Conservation (phyloP, 2,113 vertebrate species). For the Clarias magur region DNA sequence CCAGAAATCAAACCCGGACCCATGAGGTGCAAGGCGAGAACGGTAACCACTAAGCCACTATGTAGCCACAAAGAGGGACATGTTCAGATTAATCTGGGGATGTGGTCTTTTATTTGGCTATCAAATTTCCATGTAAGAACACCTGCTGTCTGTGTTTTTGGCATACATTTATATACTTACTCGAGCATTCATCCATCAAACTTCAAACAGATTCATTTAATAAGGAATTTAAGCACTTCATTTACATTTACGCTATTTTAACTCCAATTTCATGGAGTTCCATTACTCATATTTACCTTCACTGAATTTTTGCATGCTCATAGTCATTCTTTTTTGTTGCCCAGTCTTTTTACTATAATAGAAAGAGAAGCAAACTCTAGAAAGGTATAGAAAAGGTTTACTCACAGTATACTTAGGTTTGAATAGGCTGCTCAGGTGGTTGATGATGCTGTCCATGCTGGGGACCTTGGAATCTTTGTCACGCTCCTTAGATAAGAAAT, state of each 20-base stretch:
- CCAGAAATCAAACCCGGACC: too few relatives aligned
- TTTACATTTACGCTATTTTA: background rate
- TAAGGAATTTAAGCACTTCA: background rate
- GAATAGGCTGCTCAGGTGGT: constrained; percentile 83
- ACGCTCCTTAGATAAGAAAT: constrained; percentile 66
- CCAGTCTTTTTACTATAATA: too few relatives aligned
- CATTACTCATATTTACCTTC: background rate
- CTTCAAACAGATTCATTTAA: too few relatives aligned
- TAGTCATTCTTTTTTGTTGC: background rate
- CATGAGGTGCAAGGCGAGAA: too few relatives aligned
- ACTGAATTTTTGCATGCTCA: background rate
- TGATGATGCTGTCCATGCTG: constrained; percentile 78
- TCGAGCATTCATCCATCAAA: background rate
- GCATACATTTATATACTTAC: background rate
- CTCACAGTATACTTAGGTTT: constrained; percentile 82
- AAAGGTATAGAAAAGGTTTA: background rate
- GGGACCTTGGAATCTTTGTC: constrained; percentile 65
- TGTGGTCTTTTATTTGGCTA: background rate
- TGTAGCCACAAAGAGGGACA: background rate
- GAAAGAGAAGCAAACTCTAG: background rate
- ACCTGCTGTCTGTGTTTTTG: background rate
- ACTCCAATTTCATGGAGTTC: background rate
- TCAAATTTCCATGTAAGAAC: background rate
- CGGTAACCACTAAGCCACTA: too few relatives aligned
- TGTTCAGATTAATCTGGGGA: background rate